These are phyloP conservation scores for Smutsia gigantea DNA, from an alignment of 2,797 vertebrate genomes.

Conservation along the genomic window DNA sequence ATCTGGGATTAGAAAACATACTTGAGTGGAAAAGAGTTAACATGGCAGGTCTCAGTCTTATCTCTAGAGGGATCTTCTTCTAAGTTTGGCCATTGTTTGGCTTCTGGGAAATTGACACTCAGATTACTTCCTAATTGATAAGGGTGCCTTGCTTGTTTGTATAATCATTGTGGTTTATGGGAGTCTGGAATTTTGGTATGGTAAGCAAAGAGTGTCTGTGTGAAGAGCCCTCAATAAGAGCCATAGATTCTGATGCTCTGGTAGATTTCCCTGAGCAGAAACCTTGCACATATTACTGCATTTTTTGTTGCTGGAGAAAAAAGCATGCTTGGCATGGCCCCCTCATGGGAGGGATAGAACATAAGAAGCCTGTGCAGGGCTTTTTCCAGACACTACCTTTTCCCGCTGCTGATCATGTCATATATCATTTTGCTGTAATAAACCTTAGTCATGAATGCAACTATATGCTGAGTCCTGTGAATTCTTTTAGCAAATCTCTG, in stretches of 20 bases:
- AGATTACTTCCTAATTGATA: not conserved
- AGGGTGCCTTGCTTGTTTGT: not conserved
- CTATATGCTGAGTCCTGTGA: not conserved
- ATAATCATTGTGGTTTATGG: not conserved
- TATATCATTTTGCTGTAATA: conserved; percentile 18
- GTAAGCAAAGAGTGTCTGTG: not conserved
- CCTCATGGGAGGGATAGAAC: not conserved
- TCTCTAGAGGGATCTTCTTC: not conserved
- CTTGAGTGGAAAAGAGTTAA: not conserved
- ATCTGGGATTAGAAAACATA: not conserved
- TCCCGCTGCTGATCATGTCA: not conserved
- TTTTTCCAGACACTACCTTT: not conserved
- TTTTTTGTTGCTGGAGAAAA: not conserved
- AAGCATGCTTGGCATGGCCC: not conserved
- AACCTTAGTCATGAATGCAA: not conserved
- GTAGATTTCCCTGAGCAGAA: not conserved
- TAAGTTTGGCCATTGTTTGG: not conserved
- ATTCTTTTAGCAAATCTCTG: not conserved
- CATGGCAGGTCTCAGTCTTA: not conserved
- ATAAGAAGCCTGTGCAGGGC: not conserved
- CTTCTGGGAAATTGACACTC: not conserved
- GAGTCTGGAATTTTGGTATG: not conserved
- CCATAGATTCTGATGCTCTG: not conserved
- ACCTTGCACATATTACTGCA: not conserved
- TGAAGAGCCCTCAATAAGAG: not conserved